phyloP scores from a whole-genome alignment of 2,888 invertebrate genomes.

The Epirrita christyi region DNA sequence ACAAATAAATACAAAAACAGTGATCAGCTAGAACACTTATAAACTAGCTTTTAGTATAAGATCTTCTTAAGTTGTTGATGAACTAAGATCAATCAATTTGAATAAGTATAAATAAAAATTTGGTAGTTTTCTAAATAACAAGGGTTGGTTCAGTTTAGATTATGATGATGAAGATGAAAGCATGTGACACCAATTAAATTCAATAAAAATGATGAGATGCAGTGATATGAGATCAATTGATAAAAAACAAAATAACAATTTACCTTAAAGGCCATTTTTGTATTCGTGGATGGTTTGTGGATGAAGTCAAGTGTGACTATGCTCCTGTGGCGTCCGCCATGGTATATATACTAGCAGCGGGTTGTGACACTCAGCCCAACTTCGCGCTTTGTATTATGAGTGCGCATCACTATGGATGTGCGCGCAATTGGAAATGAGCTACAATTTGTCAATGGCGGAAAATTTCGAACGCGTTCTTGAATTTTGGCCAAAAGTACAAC shows the following conservation, averaged over 20 bases:
- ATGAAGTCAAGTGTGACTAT: constrained; percentile 71
- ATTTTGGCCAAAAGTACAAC: constrained; percentile 63
- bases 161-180: not conserved
- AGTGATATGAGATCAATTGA: not conserved
- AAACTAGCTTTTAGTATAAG: too few relatives aligned
- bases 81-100: too few relatives aligned
- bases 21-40: too few relatives aligned
- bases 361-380: constrained; percentile 73
- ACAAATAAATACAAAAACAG: too few relatives aligned
- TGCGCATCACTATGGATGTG: constrained; percentile 75
- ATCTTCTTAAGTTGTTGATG: too few relatives aligned
- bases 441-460: constrained; percentile 78
- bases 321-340: constrained; percentile 58
- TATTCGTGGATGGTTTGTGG: constrained; percentile 56
- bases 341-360: constrained; percentile 69
- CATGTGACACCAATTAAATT: not conserved
- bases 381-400: constrained; percentile 74
- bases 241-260: constrained; percentile 29
- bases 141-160: too few relatives aligned
- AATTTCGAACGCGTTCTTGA: constrained; percentile 72
- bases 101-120: too few relatives aligned
- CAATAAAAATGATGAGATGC: not conserved
- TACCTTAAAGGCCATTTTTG: constrained; percentile 80
- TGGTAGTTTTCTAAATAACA: too few relatives aligned
- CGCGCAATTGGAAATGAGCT: constrained; percentile 78